Conservation (phyloP, 1,140 invertebrate genomes). For the Zaprionus taronus region DNA sequence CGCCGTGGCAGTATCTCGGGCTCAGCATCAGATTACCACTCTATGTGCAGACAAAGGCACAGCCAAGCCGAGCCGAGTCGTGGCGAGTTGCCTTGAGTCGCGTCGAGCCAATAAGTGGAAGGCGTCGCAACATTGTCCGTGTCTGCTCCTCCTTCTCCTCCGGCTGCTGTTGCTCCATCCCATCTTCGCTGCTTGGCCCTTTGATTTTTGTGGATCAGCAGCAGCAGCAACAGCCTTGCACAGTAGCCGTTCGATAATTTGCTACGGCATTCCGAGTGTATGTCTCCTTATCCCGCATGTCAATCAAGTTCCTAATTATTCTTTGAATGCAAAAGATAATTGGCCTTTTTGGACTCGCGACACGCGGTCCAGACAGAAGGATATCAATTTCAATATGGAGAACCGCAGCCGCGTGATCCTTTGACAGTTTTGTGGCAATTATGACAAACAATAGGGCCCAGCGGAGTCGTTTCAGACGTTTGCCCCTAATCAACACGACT, state of each 20-base stretch:
- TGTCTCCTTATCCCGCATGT: constrained; percentile 84
- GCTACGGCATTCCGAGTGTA: constrained; percentile 84
- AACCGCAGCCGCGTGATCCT: constrained; percentile 6
- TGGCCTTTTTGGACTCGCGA: constrained; percentile 59
- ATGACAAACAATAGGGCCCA: constrained; percentile 67
- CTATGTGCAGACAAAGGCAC: constrained; percentile 71
- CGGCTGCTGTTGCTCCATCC: constrained; percentile 8
- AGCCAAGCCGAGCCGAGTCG: constrained; percentile 3
- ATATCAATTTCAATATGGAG: constrained; percentile 69
- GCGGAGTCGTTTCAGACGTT: constrained; percentile 35
- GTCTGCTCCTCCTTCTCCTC: constrained; percentile 32
- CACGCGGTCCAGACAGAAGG: constrained; percentile 2
- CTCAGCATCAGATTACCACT: constrained; percentile 83
- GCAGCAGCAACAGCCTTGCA: constrained; percentile 22
- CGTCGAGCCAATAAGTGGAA: constrained; percentile 74
- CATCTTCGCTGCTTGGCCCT: constrained; percentile 46
- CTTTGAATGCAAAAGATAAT: constrained; percentile 84
- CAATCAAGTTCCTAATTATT: constrained; percentile 84
- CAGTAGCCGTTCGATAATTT: constrained; percentile 84
- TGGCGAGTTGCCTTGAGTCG: constrained; percentile 12
- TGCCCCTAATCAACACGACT: constrained; percentile 57
- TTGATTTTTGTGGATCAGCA: constrained; percentile 80
- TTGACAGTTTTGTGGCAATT: constrained; percentile 62
- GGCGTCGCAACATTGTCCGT: constrained; percentile 68
- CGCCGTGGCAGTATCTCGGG: constrained; percentile 57